A percentile compares a stretch with the other conserved stretches of the same genome.
These are phyloP conservation scores for Lagopus muta DNA, from an alignment of 2,113 vertebrate species.

Conservation along the genomic window DNA sequence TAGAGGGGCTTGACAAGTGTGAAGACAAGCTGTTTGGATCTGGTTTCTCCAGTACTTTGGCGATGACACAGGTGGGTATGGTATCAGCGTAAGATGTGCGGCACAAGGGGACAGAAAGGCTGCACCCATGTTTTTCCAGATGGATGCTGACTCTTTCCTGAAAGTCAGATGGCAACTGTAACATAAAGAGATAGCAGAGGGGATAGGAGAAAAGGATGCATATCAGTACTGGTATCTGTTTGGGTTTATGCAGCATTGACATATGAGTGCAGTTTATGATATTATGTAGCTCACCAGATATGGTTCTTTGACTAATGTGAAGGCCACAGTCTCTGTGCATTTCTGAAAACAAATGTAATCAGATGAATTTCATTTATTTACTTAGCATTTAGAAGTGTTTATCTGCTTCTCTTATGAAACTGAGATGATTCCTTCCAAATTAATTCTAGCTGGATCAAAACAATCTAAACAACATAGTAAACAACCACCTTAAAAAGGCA, in stretches of 20 bases:
- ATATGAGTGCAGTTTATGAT: not conserved
- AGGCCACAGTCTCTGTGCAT: not conserved
- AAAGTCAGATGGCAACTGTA: slow-evolving; percentile 89
- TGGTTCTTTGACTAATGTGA: not conserved
- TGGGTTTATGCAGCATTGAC: not conserved
- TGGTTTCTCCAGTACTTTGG: slow-evolving; percentile 90
- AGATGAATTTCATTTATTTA: not conserved
- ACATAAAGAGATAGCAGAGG: not conserved
- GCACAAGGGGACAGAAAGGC: slow-evolving; percentile 81
- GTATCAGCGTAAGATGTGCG: slow-evolving; percentile 86
- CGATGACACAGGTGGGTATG: slow-evolving; percentile 87
- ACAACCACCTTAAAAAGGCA: not conserved
- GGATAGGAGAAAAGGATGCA: not conserved
- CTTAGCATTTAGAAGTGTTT: not conserved
- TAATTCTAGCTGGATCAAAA: not conserved
- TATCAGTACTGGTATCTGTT: not conserved
- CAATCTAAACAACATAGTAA: not conserved
- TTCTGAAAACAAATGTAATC: not conserved
- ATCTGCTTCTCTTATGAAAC: not conserved
- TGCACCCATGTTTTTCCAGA: slow-evolving; percentile 84
- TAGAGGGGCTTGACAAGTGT: slow-evolving; percentile 82
- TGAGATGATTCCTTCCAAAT: not conserved
- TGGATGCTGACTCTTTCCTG: slow-evolving; percentile 91
- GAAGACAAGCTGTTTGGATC: slow-evolving; percentile 87
- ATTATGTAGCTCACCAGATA: not conserved